Evolutionary conservation across 2,797 vertebrate species (phyloP).

Genomic region (Acanthornis magna): DNA sequence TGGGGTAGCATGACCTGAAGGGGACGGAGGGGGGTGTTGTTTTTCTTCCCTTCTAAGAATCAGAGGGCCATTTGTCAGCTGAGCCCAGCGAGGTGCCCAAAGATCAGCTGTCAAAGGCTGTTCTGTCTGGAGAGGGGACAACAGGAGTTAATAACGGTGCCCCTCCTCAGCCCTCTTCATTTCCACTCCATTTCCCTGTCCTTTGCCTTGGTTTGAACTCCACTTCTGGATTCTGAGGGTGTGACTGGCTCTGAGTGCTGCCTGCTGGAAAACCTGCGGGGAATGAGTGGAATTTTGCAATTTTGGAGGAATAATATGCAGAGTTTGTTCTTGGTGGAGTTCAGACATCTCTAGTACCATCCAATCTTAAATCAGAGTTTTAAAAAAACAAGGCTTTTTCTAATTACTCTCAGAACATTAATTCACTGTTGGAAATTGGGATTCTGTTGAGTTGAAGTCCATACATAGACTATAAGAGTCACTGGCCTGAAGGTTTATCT

Average conservation of each 20-base stretch:
- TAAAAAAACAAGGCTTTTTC: not conserved
- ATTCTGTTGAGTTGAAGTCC: not conserved
- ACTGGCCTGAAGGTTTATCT: constrained; percentile 3
- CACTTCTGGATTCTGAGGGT: not conserved
- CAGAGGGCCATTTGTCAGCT: constrained; percentile 28
- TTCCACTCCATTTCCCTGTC: not conserved
- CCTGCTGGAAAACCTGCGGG: not conserved
- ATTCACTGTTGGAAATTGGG: not conserved
- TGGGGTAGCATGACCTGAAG: constrained; percentile 13
- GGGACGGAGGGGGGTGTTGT: not conserved
- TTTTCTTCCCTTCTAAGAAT: not conserved
- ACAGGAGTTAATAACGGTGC: not conserved
- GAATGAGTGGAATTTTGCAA: not conserved
- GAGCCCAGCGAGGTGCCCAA: not conserved
- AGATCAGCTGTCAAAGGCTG: not conserved
- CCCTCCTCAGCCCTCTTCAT: constrained; percentile 3
- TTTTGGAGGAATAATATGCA: not conserved
- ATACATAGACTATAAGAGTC: not conserved
- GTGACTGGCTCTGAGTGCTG: not conserved
- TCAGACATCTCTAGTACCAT: not conserved
- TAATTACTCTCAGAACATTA: constrained; percentile 22
- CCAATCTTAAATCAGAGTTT: not conserved
- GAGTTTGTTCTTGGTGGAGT: not conserved
- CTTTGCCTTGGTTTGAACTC: not conserved
- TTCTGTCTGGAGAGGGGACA: not conserved